Evolutionary conservation across 2,888 invertebrate genomes (phyloP), one percentile per base, ranked within the genome.

Genomic region (Aleiodes alternator): DNA sequence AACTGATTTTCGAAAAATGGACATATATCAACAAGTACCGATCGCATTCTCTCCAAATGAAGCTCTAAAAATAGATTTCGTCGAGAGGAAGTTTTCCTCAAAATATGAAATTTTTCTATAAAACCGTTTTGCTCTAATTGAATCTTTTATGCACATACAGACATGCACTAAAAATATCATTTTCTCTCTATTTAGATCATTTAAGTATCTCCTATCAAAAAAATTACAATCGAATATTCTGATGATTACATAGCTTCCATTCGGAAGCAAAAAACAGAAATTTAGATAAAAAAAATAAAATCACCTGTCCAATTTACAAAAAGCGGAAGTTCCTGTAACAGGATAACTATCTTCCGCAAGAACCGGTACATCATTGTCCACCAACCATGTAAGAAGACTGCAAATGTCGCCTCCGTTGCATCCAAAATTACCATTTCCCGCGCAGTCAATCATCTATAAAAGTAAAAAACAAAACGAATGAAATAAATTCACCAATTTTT

Each of bases 341-440:
- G 96, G 95, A 88, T 96, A 96, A 68, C 91, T 90, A 12, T 87
- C 85, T 72, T 94, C 94, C 0, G 90, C 87, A 56, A 92, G 87
- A 53, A 96, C 89, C 0, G 90, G 88, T 1, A 93, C 90, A 76
- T 93, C 90, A 72, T 92, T 91, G 59, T 90, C 84, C 14, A 90
- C 84, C 79, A 96, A 86, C 96, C 96, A 96, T n/a, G 92, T 89
- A 0, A 96, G 90, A 0, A 96, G 91, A n/a, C 92, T 90, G 83
- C 96, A 96, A 81, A 94, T 94, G 88, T 96, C 95, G 43, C 96
- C 96, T 29, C 96, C 96, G 0, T 91, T 89, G 88, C 96, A 96
- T 0, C 96, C 96, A 78, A 91, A 91, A 89, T 95, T 95, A 50
- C 92, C 93, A 48, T 93, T 91, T 6, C 91, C 90, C 0, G 96